Base-by-base conservation (phyloP, 2,888 invertebrate genomes). In the Meteorus colon region DNA sequence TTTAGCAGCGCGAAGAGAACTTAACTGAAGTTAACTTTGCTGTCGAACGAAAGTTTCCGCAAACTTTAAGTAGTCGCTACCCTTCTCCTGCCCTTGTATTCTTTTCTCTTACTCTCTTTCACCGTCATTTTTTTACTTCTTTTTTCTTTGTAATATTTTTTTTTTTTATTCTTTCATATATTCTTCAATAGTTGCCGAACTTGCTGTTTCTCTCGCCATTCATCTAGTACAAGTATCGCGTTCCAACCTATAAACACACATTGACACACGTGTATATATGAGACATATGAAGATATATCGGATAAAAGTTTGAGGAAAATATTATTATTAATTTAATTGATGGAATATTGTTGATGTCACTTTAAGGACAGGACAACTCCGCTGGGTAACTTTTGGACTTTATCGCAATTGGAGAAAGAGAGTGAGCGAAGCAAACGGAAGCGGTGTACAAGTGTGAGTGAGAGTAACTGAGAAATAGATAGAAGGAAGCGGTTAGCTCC, bases 1-100 rank as follows among this genome's bases (percentile, higher is more conserved):
- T 88, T 89, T 89, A 86, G 83, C 81, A 83, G 84, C 85, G 87
- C 51, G 31, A 67, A 62, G 76, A 73, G 72, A 71, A 89, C 88
- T 89, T 88, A 89, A 89, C 88, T 88, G 86, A 55, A 89, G 89
- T 89, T 89, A 89, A 89, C 89, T 89, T 89, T 88, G 87, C 89
- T 88, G 87, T 87, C 85, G 88, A 87, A 86, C 86, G 84, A 86
- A 89, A 88, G 84, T 89, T 89, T 89, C 86, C 83, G 85, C 87
- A 86, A 89, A 89, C 86, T 89, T 89, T 89, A 88, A 89, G 89
- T 88, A 89, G 88, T 86, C 83, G 82, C 83, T 84, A 85, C 85
- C 83, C 80, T 84, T 82, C 78, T 72, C 65, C 74, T 70, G 72
- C 70, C 66, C 70, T 67, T 76, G 63, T 69, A 74, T 77, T 65